Evolutionary conservation across 2,888 invertebrate species (phyloP).

Genomic region (Eledona agricola): DNA sequence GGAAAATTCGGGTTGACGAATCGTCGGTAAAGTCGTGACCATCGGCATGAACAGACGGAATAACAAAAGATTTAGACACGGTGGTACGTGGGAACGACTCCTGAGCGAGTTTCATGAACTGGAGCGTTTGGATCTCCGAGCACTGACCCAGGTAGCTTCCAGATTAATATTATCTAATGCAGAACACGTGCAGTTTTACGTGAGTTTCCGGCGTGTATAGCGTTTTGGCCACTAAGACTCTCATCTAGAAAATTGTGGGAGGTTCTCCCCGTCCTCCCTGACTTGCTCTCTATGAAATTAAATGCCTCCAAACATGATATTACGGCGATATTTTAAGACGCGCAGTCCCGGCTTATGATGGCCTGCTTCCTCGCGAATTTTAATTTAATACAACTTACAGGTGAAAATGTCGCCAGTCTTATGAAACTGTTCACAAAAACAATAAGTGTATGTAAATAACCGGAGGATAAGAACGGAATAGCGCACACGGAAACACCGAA

Average conservation of each 20-base stretch:
- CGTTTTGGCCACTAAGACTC: constrained; percentile 25
- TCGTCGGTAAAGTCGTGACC: constrained; percentile 23
- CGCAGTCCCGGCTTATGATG: constrained; percentile 26
- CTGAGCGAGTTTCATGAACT: constrained; percentile 35
- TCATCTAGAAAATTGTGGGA: constrained; percentile 35
- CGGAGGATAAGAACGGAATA: constrained; percentile 7
- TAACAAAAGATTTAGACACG: constrained; percentile 27
- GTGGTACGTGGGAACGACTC: constrained; percentile 35
- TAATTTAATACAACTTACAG: constrained; percentile 35
- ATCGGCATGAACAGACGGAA: constrained; percentile 22
- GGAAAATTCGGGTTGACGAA: constrained; percentile 10
- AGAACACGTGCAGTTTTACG: constrained; percentile 36
- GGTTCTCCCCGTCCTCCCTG: constrained; percentile 28
- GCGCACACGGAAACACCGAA: constrained; percentile 17
- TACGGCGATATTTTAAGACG: constrained; percentile 35
- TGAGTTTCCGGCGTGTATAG: constrained; percentile 23
- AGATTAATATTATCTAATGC: constrained; percentile 36
- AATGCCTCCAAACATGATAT: constrained; percentile 39
- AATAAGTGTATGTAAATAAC: too few relatives aligned
- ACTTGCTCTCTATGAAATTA: constrained; percentile 38
- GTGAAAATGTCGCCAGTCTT: constrained; percentile 29
- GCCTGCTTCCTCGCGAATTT: constrained; percentile 25
- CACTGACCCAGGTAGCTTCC: constrained; percentile 18
- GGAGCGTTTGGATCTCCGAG: constrained; percentile 18
- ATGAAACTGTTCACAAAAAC: too few relatives aligned